Evolutionary conservation across 2,797 vertebrate species (phyloP), one percentile per base, ranked within the genome.

Genomic region (Taeniopygia guttata): DNA sequence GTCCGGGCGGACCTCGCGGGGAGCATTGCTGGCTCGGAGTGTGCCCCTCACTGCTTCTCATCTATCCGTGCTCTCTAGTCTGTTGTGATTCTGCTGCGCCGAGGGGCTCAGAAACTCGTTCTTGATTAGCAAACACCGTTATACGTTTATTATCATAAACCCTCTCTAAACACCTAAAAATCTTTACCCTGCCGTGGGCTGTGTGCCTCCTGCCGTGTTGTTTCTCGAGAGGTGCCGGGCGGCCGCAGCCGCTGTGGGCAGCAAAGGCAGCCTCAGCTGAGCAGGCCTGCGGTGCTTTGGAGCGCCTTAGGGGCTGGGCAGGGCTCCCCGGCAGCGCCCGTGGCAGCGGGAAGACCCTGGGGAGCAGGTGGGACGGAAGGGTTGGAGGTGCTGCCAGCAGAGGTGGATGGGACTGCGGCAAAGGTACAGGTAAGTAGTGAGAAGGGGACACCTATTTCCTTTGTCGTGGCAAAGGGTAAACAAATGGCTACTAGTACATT

Each of bases 301-400:
- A 1, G 45, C 5, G 52, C 3, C 9, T 16, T 11, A 18, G 73
- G 22, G 21, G 8, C 17, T 2, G 49, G 29, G 15, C 51, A 4
- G 16, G 22, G 26, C 1, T 74, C 18, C 13, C 23, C 0, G 8
- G 4, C 63, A 1, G n/a, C 15, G 49, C 25, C 29, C 0, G 0
- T 40, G 56, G 46, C 43, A 3, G 22, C 5, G 25, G 43, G 23
- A 5, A 10, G 2, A 14, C 22, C n/a, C 25, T 5, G 46, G 32
- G 26, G 38, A 16, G 40, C 51, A 2, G 9, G 16, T 26, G 42
- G 4, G 17, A 21, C 40, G 25, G 22, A n/a, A 56, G 34, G 25
- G 32, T 2, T 45, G 67, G 42, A 62, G 13, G 1, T 0, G 3
- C 32, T 70, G 52, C 48, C 23, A 2, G 36, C 29, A 14, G 19